Base-by-base conservation (phyloP, 2,113 vertebrate species). In the Isichthys henryi region DNA sequence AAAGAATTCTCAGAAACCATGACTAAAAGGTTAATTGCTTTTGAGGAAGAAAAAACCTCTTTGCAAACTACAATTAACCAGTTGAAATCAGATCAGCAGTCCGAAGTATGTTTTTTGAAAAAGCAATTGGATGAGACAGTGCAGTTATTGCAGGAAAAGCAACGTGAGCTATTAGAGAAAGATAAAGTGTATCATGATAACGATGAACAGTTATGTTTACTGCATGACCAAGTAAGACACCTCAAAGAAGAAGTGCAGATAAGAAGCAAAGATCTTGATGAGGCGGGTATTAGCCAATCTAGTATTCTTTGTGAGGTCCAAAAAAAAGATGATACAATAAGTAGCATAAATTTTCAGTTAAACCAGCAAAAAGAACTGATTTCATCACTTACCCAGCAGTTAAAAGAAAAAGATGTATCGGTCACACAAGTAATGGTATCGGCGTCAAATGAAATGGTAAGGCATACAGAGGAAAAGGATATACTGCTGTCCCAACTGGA, bases 331-430 rank as follows among this genome's bases (percentile, higher is more conserved):
- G 93, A 95, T 0, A 87, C 94, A 0, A 91, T 96, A 0, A 77
- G 90, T 91, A 93, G 92, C 46, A 92, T 97, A 92, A 95, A 70
- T 82, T 88, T 96, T 43, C 96, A 97, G 91, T 90, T 96, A 7
- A 94, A 86, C 91, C 97, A 97, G 91, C 97, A 98, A 90, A 96
- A 96, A 90, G 95, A 97, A 88, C 85, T 97, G 39, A 94, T 97
- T 10, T 89, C 95, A 70, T 93, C 94, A 74, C 93, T 98, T 0
- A 96, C 95, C 88, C 96, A 96, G 91, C 97, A 97, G 89, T 58
- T 97, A 23, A 96, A 94, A 88, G 96, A 97, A 27, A 97, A 96
- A 89, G 97, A 97, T 85, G 90, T 70, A 10, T 96, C 96, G 31
- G 87, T 97, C 66, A 92, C 94, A 23, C 96, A 97, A 82, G 89